Percentiles rank a stretch among this genome's conserved stretches.
These are phyloP conservation scores for Epistrophella euchroma DNA, from an alignment of 2,888 invertebrate genomes.

Conservation along the genomic window DNA sequence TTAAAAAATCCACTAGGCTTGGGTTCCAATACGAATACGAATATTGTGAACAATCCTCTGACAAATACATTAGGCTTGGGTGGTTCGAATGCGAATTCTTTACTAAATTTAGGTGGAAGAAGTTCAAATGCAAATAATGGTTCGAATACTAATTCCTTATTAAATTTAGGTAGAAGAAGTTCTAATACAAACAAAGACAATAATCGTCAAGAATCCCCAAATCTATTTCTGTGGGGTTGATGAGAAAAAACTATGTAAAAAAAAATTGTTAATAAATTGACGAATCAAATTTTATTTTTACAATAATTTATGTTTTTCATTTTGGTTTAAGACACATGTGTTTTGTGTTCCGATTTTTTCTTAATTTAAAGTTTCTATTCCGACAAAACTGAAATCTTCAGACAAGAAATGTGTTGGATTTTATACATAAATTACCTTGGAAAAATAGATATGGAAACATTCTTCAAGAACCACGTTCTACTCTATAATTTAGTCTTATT, in stretches of 20 bases:
- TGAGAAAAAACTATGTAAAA: not conserved
- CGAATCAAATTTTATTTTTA: not conserved
- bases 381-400: not conserved
- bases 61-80: not conserved
- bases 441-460: not conserved
- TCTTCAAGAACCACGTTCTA: not conserved
- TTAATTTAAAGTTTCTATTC: not conserved
- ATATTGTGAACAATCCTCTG: no score
- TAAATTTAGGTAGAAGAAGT: constrained; percentile 10
- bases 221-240: constrained; percentile 2
- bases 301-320: no score
- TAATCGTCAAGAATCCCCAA: not conserved
- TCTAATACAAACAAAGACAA: not conserved
- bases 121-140: no score
- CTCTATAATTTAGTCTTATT: constrained; percentile 56
- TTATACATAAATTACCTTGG: not conserved
- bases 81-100: not conserved
- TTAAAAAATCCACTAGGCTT: constrained; percentile 19
- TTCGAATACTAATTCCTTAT: not conserved
- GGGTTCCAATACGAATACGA: not conserved
- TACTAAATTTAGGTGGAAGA: no score
- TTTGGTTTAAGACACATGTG: no score
- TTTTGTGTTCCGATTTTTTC: not conserved
- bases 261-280: not conserved
- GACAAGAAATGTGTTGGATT: not conserved